These are phyloP conservation scores for Drosophila mauritiana DNA, from an alignment of 1,140 invertebrate species.

Conservation along the genomic window DNA sequence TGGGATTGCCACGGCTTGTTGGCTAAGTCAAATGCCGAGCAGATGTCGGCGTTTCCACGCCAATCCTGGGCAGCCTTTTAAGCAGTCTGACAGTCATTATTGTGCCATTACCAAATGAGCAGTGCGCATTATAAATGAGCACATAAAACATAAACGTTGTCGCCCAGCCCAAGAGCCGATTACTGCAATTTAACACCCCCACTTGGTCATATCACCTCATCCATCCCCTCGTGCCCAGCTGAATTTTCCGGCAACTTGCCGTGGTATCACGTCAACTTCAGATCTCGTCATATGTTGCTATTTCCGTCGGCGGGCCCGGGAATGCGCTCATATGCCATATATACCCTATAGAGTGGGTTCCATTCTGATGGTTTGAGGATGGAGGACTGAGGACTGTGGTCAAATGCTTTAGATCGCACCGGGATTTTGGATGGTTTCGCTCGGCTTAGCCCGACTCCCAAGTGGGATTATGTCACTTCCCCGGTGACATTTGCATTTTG, in stretches of 20 bases:
- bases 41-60: constrained; percentile 66
- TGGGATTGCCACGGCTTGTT: constrained; percentile 20
- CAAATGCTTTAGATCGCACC: constrained; percentile 77
- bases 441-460: constrained; percentile 79
- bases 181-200: constrained; percentile 80
- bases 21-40: constrained; percentile 37
- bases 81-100: constrained; percentile 70
- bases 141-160: constrained; percentile 82
- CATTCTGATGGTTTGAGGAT: neutral
- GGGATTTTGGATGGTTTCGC: constrained; percentile 61
- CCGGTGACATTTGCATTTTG: constrained; percentile 83
- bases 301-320: constrained; percentile 56
- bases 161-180: constrained; percentile 71
- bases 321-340: constrained; percentile 58
- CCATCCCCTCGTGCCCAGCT: too few relatives aligned
- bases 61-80: constrained; percentile 57
- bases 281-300: constrained; percentile 68
- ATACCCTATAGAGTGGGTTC: constrained; percentile 11
- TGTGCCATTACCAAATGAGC: constrained; percentile 79
- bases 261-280: constrained; percentile 6
- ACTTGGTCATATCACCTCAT: constrained; percentile 5
- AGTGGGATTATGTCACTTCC: constrained; percentile 83
- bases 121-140: constrained; percentile 79
- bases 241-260: neutral
- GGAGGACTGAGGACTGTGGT: constrained; percentile 47